Conservation (phyloP, 1,140 invertebrate species). For the Octopus sinensis region DNA sequence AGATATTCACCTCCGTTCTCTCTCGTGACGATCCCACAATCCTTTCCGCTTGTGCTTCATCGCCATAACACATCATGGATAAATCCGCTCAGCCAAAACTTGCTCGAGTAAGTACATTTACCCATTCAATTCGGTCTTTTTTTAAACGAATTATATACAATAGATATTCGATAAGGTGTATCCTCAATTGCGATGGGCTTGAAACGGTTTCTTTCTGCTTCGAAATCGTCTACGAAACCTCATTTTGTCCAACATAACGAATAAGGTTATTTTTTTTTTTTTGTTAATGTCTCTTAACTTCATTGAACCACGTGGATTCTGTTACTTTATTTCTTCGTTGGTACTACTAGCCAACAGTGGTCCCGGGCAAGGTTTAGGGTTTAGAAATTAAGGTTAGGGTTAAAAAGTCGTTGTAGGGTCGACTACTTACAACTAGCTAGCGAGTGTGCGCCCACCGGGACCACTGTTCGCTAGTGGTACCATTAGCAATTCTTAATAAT, state of each 20-base stretch:
- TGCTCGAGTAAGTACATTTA: conserved; percentile 24
- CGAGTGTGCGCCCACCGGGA: too few species aligned
- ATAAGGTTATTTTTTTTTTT: neutral
- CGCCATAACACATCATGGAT: conserved; percentile 19
- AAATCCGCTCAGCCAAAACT: conserved; percentile 27
- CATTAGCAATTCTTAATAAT: too few species aligned
- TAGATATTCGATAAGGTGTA: neutral
- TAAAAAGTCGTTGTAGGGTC: too few species aligned
- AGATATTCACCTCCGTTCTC: neutral
- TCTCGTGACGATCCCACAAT: neutral
- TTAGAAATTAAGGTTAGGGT: too few species aligned
- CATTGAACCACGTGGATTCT: too few species aligned
- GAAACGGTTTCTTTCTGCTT: neutral
- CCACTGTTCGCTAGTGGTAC: too few species aligned
- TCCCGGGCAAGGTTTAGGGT: too few species aligned
- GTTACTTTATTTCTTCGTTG: too few species aligned
- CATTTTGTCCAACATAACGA: neutral
- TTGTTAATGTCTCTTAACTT: neutral
- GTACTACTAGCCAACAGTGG: too few species aligned
- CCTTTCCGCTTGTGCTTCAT: conserved; percentile 23
- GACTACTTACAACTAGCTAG: too few species aligned
- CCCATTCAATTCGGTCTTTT: neutral
- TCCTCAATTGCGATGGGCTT: neutral
- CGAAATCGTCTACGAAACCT: neutral
- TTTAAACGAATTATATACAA: neutral